Evolutionary conservation across 2,888 invertebrate species (phyloP), one percentile per base, ranked within the genome.

Genomic region (Watsonalla cultraria): DNA sequence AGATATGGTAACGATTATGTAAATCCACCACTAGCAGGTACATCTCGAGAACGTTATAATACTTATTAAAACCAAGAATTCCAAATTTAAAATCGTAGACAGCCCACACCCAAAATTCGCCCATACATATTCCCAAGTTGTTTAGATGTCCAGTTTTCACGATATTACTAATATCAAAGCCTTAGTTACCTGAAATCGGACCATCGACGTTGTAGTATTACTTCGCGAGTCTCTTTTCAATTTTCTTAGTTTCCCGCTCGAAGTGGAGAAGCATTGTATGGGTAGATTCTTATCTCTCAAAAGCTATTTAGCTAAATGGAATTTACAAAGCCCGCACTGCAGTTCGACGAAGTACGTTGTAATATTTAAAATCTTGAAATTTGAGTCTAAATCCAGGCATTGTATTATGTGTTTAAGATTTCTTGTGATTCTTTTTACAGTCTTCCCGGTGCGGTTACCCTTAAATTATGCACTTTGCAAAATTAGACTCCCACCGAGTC

Each of bases 1-100:
- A 90, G 90, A 90, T 90, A 91, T 90, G 91, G 88, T 90, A 90
- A 91, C 90, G 88, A 90, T 90, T 91, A 91, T 91, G 91, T 88
- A 90, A 91, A 91, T 91, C 86, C 78, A 72, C 83, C 80, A 74
- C 90, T 88, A 86, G 82, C 87, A 90, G 89, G 89, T 89, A 90
- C 84, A 86, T 88, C 89, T 87, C 77, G 80, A 76, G 81, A 85
- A 83, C 83, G 86, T 90, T 89, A 90, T 88, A 42, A 84, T 86
- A 89, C 88, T 90, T 90, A 90, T 90, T 90, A 89, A 89, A 89
- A 86, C 86, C 86, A 87, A 87, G 89, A 90, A 89, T 89, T 86
- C 80, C 72, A 78, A 80, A 83, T 81, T 37, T 7, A 7, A 7
- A 8, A 8, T 81, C 70, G 72, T 80, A 78, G 83, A 77, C 82